Evolutionary conservation across 2,113 vertebrate species (phyloP), one percentile per base, ranked within the genome.

Genomic region (Corythaixoides concolor): DNA sequence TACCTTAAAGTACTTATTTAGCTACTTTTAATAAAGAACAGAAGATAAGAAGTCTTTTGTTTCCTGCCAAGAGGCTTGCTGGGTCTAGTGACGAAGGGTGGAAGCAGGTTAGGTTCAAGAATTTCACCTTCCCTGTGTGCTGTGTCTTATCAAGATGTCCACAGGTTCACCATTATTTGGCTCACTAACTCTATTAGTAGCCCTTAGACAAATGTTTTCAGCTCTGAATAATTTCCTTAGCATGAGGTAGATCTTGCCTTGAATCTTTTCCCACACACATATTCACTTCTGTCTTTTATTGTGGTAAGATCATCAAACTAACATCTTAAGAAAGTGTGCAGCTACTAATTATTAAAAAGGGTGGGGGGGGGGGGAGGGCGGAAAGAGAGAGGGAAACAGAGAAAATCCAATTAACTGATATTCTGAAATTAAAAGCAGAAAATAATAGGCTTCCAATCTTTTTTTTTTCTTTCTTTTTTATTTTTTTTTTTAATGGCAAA

Each of bases 11-110:
- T 58, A 90, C 63, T 62, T 90, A 88, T 83, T 93, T 92, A 83
- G 55, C 55, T 95, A 69, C 59, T 88, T 88, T 92, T 88, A 75
- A 76, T 80, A 89, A 88, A 84, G 73, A 92, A 37, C 41, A 67
- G 47, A 82, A 79, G 66, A 63, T 15, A 64, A 77, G 78, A 85
- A 86, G 22, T 67, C 37, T 88, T 91, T 45, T 74, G 53, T 86
- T 95, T 93, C 73, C 77, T 93, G 76, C 56, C 59, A 94, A 84
- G 43, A 90, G 68, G 27, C 35, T 53, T 77, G 15, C 3, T 69
- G 49, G 72, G 69, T 85, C 73, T 56, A 82, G 56, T 45, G 86
- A 89, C 63, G 80, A 85, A 85, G 73, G 28, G 33, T 81, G 30
- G 60, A 78, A 94, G 43, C 32, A 92, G 56, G 73, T 77, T 80